Base-by-base conservation (phyloP, 2,797 vertebrate genomes). In the Channa striata region DNA sequence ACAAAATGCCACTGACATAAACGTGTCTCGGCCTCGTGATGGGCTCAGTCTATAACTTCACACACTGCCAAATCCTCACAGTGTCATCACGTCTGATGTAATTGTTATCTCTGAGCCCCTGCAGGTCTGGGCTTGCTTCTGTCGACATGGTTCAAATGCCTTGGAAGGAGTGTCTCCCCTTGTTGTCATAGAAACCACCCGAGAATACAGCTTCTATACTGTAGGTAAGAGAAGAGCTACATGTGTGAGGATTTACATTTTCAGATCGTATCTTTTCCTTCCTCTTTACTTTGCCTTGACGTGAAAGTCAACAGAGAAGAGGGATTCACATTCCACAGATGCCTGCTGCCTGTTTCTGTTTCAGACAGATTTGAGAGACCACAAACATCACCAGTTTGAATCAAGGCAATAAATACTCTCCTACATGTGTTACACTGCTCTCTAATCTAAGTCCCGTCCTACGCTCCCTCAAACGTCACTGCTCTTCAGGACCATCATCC, bases 391-490 rank as follows among this genome's bases (percentile, higher is more conserved):
- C 4, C 51, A 39, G 20, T 67, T 74, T 74, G 51, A 84, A 82
- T 81, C 23, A 74, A 72, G 23, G 47, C 57, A 49, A 43, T 71
- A 67, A 66, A 75, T 73, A 47, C 61, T 78, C 68, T 70, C 61
- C 46, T 37, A 57, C 52, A 62, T 69, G 72, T 51, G 61, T 62
- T 50, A 48, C 34, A 6, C 46, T 56, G 71, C 74, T 85, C 65
- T 78, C 47, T 81, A 81, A 86, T 78, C 65, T 21, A 49, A 63
- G 59, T 66, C 47, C 59, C 62, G 81, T 77, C 79, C 69, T 70
- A 44, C 68, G 67, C 46, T 77, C 60, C 43, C 36, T 63, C 42
- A 67, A 23, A 70, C 78, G 52, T 65, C 54, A 69, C 67, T 74
- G 64, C 69, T 68, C 64, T 71, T 11, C 1, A 77, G 65, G 79